These are phyloP conservation scores for Urocyon cinereoargenteus DNA, from an alignment of 2,797 vertebrate genomes.

Conservation along the genomic window DNA sequence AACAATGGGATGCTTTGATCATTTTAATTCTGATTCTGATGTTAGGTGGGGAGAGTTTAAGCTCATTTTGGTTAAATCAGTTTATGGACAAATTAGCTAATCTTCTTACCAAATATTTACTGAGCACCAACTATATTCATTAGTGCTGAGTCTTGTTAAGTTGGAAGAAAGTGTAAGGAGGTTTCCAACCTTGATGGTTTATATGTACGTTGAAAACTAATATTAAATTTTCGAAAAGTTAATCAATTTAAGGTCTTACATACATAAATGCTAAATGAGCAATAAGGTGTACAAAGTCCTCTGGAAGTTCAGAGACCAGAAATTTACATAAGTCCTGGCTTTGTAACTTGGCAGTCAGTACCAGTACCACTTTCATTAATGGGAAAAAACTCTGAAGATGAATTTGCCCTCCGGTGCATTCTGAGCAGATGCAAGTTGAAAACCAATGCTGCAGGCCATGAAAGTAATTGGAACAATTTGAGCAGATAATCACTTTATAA, in stretches of 20 bases:
- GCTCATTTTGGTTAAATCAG: conserved; percentile 45
- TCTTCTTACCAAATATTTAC: conserved; percentile 47
- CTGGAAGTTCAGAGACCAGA: not conserved
- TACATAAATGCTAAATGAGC: not conserved
- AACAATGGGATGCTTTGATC: conserved; percentile 4
- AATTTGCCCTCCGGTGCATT: not conserved
- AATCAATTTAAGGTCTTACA: not conserved
- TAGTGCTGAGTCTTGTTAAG: not conserved
- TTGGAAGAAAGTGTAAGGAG: not conserved
- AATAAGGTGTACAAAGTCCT: not conserved
- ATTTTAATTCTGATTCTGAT: conserved; percentile 49
- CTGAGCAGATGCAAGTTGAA: not conserved
- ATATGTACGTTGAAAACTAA: conserved; percentile 33
- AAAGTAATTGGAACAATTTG: not conserved
- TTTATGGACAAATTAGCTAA: conserved; percentile 38
- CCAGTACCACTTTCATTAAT: not conserved
- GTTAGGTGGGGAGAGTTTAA: not conserved
- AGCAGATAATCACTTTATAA: conserved; percentile 24
- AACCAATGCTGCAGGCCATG: not conserved
- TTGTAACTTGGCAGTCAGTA: not conserved
- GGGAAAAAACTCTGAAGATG: not conserved
- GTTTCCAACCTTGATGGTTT: not conserved
- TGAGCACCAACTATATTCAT: conserved; percentile 14
- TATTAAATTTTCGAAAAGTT: conserved; percentile 2
- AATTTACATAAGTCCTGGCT: not conserved